Evolutionary conservation across 2,113 vertebrate species (phyloP).

Genomic region (Copsychus sechellarum): DNA sequence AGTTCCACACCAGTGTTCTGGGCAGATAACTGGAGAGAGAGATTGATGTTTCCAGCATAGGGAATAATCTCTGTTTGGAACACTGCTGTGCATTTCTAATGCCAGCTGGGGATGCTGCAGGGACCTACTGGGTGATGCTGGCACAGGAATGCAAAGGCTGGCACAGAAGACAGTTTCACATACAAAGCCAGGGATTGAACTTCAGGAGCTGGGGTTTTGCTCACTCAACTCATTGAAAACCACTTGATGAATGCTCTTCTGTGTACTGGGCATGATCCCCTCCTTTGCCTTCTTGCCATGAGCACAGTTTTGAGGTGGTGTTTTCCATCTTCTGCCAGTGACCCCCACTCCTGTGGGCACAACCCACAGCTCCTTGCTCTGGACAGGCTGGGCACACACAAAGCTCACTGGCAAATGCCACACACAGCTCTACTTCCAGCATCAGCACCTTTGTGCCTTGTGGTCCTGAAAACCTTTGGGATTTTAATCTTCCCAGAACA

Average conservation of each 20-base stretch:
- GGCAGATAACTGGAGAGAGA: rapidly evolving
- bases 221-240: background rate
- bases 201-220: background rate
- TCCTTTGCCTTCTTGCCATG: background rate
- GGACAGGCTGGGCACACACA: background rate
- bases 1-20: background rate
- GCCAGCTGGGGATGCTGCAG: background rate
- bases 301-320: background rate
- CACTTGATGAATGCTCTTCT: background rate
- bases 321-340: background rate
- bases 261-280: background rate
- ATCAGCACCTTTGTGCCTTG: background rate
- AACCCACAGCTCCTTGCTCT: rapidly evolving
- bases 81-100: background rate
- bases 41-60: background rate
- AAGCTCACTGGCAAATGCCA: background rate
- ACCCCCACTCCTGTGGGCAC: background rate
- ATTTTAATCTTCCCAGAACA: background rate
- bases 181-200: rapidly evolving
- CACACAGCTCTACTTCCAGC: background rate
- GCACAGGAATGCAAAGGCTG: background rate
- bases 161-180: background rate
- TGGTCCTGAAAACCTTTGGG: background rate
- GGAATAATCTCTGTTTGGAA: background rate
- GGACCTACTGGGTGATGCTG: background rate